Base-by-base conservation (phyloP, 2,797 vertebrate species). In the Characodon lateralis region DNA sequence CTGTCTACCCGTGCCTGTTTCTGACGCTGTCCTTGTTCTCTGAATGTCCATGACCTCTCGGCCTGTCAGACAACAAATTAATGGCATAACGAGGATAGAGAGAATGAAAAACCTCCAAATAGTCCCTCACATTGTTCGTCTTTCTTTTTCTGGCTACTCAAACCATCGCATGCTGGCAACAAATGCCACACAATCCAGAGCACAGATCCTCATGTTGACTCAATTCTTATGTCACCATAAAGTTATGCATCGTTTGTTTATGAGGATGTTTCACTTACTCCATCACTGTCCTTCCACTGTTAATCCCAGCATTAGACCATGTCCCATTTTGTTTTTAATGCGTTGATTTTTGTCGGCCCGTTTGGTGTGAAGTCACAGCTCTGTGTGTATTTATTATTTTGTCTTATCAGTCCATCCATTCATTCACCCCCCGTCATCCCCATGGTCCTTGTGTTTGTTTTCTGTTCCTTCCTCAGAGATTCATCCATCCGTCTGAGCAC, bases 401-500 rank as follows among this genome's bases (percentile, higher is more conserved):
- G 55, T 71, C 73, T 78, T 75, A 48, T 88, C 77, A 71, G 61
- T 88, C 79, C 90, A 88, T 91, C 83, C 79, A 84, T 84, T 77
- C 82, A 78, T 81, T 83, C 89, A 83, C 82, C 78, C 87, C 20
- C 85, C 85, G 84, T 89, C 94, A 93, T 91, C 76, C 69, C 88
- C 93, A 88, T 88, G 71, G 91, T 87, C 87, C 83, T 89, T 94
- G 90, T 93, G 83, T 92, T 91, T 92, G 86, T 90, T 89, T 91
- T 90, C n/a, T 86, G 70, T 89, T 90, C 83, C 91, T 84, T 93
- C 92, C 93, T 91, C 95, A 97, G 96, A 95, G 94, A 92, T 92
- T 96, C 94, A 95, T 94, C 93, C 94, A 95, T 93, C 81, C 94
- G 77, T 95, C 96, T 95, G 91, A 96, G 89, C 94, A 96, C 88